These are phyloP conservation scores for Trichechus manatus DNA, from an alignment of 2,113 vertebrate genomes.

Conservation along the genomic window DNA sequence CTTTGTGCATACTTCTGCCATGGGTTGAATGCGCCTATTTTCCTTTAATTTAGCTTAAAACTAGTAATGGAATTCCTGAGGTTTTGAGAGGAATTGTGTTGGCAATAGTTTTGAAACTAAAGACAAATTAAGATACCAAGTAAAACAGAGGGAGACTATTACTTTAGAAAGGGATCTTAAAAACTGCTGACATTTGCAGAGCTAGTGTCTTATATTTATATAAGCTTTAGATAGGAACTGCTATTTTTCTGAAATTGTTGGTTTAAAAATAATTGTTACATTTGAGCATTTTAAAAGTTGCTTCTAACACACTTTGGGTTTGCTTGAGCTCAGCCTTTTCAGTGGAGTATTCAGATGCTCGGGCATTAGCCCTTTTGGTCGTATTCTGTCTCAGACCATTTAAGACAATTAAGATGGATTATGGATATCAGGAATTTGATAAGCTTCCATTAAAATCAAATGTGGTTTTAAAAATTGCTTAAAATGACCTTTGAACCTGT, in stretches of 20 bases:
- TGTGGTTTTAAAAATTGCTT: slow-evolving; percentile 61
- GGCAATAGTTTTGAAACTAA: slow-evolving; percentile 87
- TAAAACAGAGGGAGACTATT: slow-evolving; percentile 84
- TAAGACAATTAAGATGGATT: slow-evolving; percentile 74
- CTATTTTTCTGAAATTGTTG: slow-evolving; percentile 74
- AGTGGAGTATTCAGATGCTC: slow-evolving; percentile 57
- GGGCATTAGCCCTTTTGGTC: slow-evolving; percentile 51
- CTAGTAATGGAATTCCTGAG: slow-evolving; percentile 90
- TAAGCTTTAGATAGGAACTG: slow-evolving; percentile 76
- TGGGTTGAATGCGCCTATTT: slow-evolving; percentile 87
- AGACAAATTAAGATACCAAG: slow-evolving; percentile 88
- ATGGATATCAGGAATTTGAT: slow-evolving; percentile 67
- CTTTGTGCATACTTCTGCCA: slow-evolving; percentile 84
- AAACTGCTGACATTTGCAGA: slow-evolving; percentile 82
- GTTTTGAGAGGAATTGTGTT: slow-evolving; percentile 89
- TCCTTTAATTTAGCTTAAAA: slow-evolving; percentile 89
- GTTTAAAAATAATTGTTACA: slow-evolving; percentile 75
- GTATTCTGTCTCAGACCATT: slow-evolving; percentile 59
- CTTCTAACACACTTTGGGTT: slow-evolving; percentile 54
- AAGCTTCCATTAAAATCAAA: slow-evolving; percentile 70
- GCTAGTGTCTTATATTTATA: slow-evolving; percentile 76
- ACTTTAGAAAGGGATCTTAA: slow-evolving; percentile 82
- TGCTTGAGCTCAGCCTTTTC: slow-evolving; percentile 71
- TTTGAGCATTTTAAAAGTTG: slow-evolving; percentile 76
- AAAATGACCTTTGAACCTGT: slow-evolving; percentile 52